Evolutionary conservation across 2,113 vertebrate genomes (phyloP), one percentile per base, ranked within the genome.

Genomic region (Mungos mungo): DNA sequence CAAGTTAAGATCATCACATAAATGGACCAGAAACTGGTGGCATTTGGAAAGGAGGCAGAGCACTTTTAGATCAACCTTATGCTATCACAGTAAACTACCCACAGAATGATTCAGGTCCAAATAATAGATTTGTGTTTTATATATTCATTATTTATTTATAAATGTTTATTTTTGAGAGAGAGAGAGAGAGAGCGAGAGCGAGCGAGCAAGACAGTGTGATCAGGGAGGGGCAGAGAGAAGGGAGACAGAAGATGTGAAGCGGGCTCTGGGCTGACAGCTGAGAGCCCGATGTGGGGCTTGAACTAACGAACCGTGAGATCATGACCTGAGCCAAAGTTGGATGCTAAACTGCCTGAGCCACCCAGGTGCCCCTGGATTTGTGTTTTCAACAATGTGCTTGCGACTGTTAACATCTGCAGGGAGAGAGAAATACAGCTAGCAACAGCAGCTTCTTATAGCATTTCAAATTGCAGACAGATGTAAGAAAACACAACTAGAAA

Each of bases 11-110:
- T 11, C 1, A 1, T 96, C 35, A 12, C 19, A 93, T 31, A 94
- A 98, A 96, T 57, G 45, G 27, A 47, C 23, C 13, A 57, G 93
- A 95, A 97, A 41, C 6, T n/a, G 41, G n/a, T 94, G 76, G 60
- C 21, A 13, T 97, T 97, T 97, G 14, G 50, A 95, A 97, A 72
- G 69, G 96, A 97, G 96, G 96, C 23, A 35, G 31, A 93, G 95
- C 0, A 0, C 41, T 94, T 45, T 2, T 68, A 90, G 86, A 95
- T 69, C n/a, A 96, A 14, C 41, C 25, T 95, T 89, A 77, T 83
- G 38, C 79, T 86, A 33, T 68, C 77, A 35, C 23, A 82, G 88
- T 93, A 89, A 96, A 81, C 85, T 63, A 63, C 85, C 91, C 27
- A 11, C 4, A 88, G 31, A 74, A 0, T 7, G 47, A 77, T 88